A percentile compares a stretch with the other conserved stretches of the same genome.
These are phyloP conservation scores for Aethina tumida DNA, from an alignment of 1,140 invertebrate genomes.

Conservation along the genomic window DNA sequence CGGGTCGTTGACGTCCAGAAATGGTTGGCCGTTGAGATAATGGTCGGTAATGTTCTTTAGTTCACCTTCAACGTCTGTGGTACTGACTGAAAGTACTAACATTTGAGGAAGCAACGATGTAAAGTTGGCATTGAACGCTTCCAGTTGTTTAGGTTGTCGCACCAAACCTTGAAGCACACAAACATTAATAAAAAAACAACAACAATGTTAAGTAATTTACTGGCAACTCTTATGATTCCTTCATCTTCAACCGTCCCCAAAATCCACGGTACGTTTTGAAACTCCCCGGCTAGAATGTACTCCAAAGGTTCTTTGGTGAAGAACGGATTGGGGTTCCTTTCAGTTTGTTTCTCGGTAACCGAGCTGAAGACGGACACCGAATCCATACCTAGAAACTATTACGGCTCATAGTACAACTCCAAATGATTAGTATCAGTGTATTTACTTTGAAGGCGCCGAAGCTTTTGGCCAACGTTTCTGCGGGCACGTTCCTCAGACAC, in stretches of 20 bases:
- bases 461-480: conserved; percentile 47
- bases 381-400: conserved; percentile 14
- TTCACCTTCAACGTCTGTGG: conserved; percentile 1
- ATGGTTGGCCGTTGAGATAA: conserved; percentile 18
- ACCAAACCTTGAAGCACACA: conserved; percentile 11
- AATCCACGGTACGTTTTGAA: conserved; percentile 51
- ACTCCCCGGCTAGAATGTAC: conserved; percentile 34
- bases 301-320: conserved; percentile 45
- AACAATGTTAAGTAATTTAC: conserved; percentile 31
- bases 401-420: conserved; percentile 3
- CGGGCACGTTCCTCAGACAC: conserved; percentile 47
- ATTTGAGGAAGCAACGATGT: conserved; percentile 8
- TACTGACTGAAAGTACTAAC: conserved; percentile 11
- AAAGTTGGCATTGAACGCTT: conserved; percentile 17
- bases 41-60: conserved; percentile 17
- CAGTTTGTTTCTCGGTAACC: conserved; percentile 42
- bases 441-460: conserved; percentile 50
- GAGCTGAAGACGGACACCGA: conserved; percentile 14
- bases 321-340: conserved; percentile 47
- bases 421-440: conserved; percentile 7
- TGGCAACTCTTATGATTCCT: conserved; percentile 50
- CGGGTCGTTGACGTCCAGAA: conserved; percentile 14
- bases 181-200: not conserved
- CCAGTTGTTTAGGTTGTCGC: conserved; percentile 6
- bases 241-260: conserved; percentile 54